Conservation (phyloP, 2,888 invertebrate species). For the Drosophila cracens region DNA sequence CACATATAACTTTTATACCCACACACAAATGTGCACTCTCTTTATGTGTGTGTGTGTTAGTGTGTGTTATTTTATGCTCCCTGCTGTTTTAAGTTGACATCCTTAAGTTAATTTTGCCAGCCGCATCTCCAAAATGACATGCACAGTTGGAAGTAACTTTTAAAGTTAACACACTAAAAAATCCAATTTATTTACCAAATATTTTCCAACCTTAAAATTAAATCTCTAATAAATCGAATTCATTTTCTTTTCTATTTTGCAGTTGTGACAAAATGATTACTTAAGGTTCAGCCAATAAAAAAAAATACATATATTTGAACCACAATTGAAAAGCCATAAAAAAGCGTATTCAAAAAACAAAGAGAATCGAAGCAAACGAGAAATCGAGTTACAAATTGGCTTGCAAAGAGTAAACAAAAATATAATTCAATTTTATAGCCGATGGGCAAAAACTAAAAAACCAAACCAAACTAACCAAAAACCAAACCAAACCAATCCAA, state of each 20-base stretch:
- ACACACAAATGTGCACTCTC: conserved; percentile 4
- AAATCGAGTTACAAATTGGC: conserved; percentile 46
- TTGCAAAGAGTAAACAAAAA: conserved; percentile 44
- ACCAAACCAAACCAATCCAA: conserved; percentile 29
- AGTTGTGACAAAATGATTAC: conserved; percentile 61
- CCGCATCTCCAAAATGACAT: conserved; percentile 46
- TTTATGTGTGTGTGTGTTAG: conserved; percentile 5
- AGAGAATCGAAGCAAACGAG: conserved; percentile 10
- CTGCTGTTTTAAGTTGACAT: conserved; percentile 61
- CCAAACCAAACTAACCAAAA: conserved; percentile 16
- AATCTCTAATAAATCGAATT: background rate
- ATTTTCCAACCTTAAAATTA: background rate
- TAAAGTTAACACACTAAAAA: background rate
- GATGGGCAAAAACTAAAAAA: conserved; percentile 30
- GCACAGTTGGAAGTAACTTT: conserved; percentile 16
- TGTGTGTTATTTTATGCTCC: conserved; percentile 49
- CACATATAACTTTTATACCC: conserved; percentile 72
- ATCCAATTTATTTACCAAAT: conserved; percentile 23
- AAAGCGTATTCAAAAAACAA: conserved; percentile 23
- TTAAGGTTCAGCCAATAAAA: conserved; percentile 24
- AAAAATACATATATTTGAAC: conserved; percentile 1
- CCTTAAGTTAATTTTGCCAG: conserved; percentile 71
- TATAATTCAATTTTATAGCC: conserved; percentile 57
- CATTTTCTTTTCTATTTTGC: conserved; percentile 31
- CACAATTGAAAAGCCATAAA: conserved; percentile 19